A percentile compares a stretch with the other conserved stretches of the same genome.
phyloP scores from a whole-genome alignment of 64 coral and sea anemone species.

The Catalaphyllia jardinei region DNA sequence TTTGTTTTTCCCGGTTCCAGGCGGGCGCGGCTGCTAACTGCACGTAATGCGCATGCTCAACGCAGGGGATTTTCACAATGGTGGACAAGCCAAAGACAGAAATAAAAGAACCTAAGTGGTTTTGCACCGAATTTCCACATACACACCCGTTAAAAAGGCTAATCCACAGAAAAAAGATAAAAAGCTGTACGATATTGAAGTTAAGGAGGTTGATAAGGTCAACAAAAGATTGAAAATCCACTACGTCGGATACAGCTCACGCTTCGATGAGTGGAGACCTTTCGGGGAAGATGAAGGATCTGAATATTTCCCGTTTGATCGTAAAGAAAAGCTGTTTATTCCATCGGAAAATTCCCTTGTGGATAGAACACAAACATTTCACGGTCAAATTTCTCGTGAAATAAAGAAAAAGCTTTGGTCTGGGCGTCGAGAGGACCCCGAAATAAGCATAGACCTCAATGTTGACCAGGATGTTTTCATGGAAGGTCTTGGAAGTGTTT shows the following conservation, averaged over 20 bases:
- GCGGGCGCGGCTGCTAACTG: no score
- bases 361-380: slow-evolving; percentile 42
- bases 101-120: slow-evolving; percentile 22
- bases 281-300: not conserved
- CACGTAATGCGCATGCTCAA: no score
- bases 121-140: slow-evolving; percentile 2
- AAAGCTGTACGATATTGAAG: slow-evolving; percentile 71
- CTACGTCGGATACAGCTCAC: slow-evolving; percentile 44
- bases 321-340: slow-evolving; percentile 26
- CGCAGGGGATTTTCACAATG: not conserved
- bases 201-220: slow-evolving; percentile 42
- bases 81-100: not conserved
- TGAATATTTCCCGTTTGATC: slow-evolving; percentile 42
- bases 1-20: not conserved
- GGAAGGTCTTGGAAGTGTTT: not conserved
- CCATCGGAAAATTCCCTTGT: slow-evolving; percentile 14
- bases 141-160: not conserved
- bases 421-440: slow-evolving; percentile 56
- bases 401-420: slow-evolving; percentile 64
- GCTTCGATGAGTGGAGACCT: slow-evolving; percentile 17
- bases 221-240: not conserved
- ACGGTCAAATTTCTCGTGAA: slow-evolving; percentile 43
- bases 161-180: not conserved
- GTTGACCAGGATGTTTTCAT: slow-evolving; percentile 61
- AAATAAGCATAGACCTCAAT: slow-evolving; percentile 37